Percentiles rank a stretch among this genome's conserved stretches.
Conservation (phyloP, 2,113 vertebrate species). For the Pandion haliaetus region DNA sequence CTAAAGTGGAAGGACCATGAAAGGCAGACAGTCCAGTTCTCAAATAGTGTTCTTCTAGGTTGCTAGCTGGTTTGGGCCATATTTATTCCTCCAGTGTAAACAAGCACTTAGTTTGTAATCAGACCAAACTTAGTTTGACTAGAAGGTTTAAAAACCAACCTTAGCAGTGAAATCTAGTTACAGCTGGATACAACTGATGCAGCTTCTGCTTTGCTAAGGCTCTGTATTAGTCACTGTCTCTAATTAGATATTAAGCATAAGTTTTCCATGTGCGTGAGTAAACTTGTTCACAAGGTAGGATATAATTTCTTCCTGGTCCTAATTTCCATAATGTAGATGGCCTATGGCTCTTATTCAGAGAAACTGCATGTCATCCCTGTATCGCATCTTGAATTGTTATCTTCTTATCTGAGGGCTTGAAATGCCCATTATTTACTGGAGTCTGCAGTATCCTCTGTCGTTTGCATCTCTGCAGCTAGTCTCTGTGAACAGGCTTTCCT, state of each 20-base stretch:
- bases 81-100: not conserved
- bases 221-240: slow-evolving; percentile 30
- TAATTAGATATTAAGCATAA: slow-evolving; percentile 59
- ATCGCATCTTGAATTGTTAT: not conserved
- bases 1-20: not conserved
- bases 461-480: not conserved
- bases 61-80: not conserved
- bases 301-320: slow-evolving; percentile 32
- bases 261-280: slow-evolving; percentile 50
- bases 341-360: not conserved
- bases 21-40: not conserved
- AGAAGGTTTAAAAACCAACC: not conserved
- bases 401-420: not conserved
- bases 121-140: not conserved
- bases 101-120: not conserved
- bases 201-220: slow-evolving; percentile 48
- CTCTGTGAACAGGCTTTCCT: not conserved
- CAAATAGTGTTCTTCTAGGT: not conserved
- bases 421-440: not conserved
- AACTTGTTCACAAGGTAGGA: slow-evolving; percentile 58
- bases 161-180: not conserved
- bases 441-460: not conserved
- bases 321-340: slow-evolving; percentile 38
- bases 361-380: not conserved
- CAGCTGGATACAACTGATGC: not conserved